Conservation (phyloP, 2,888 invertebrate genomes). For the Apotomis betuletana region DNA sequence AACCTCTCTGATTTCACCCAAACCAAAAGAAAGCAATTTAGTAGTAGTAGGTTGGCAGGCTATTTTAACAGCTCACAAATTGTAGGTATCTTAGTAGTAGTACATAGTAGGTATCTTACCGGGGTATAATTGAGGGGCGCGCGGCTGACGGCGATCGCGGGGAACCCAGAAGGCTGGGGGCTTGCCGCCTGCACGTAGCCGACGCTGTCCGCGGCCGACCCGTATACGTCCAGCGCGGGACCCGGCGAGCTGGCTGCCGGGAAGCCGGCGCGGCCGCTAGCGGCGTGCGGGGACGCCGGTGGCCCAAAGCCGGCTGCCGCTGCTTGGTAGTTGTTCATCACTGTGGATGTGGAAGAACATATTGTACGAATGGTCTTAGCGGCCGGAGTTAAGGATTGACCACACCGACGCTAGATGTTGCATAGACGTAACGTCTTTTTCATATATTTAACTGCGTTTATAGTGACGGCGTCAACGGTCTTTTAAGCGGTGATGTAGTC, state of each 20-base stretch:
- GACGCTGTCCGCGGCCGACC: constrained; percentile 93
- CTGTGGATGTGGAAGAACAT: constrained; percentile 81
- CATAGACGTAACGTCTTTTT: too few relatives aligned
- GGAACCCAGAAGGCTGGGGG: constrained; percentile 98
- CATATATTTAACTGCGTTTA: too few relatives aligned
- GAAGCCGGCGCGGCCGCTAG: constrained; percentile 90
- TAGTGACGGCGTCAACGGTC: too few relatives aligned
- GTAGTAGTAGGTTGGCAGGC: too few relatives aligned
- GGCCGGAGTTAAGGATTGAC: too few relatives aligned
- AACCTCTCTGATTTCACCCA: too few relatives aligned
- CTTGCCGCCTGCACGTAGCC: constrained; percentile 98
- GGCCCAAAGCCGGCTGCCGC: constrained; percentile 92
- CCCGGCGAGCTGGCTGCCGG: constrained; percentile 96
- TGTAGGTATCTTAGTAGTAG: too few relatives aligned
- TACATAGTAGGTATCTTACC: constrained; percentile 83
- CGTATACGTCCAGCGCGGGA: constrained; percentile 96
- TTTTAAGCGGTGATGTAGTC: too few relatives aligned
- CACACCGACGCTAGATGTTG: too few relatives aligned
- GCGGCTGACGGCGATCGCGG: constrained; percentile 96
- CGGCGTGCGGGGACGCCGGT: constrained; percentile 91
- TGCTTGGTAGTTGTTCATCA: constrained; percentile 98
- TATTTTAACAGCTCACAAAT: too few relatives aligned
- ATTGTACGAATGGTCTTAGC: neutral
- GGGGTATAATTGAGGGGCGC: constrained; percentile 97
- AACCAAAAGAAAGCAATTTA: too few relatives aligned